Evolutionary conservation across 2,888 invertebrate species (phyloP), one percentile per base, ranked within the genome.

Genomic region (Pollenia amentaria): DNA sequence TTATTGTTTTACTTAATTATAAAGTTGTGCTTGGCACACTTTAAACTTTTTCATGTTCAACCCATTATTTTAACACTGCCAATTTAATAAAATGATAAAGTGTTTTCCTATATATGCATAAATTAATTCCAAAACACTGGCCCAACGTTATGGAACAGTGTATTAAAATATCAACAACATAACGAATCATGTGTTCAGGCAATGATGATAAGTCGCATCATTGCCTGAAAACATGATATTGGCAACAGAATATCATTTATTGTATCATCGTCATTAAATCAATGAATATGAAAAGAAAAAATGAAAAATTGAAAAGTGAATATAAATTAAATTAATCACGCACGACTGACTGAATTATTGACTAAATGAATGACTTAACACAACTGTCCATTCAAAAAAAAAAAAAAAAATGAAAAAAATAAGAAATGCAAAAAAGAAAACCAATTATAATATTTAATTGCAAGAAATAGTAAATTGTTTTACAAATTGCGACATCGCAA

Each of bases 261-360:
- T 44, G 16, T 48, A 82, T 55, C 42, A 42, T 60, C 57, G 64
- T 64, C 18, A 51, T 51, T 21, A 42, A 44, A 77, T 53, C 67
- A 72, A 21, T 53, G 75, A 57, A 70, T 57, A 65, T 76, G 21
- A 29, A 18, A 16, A 21, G 64, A 77, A 69, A 76, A 82, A 76
- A 80, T 86, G 46, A 77, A 87, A 80, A 80, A 87, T 78, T 77
- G 79, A 84, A 80, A 87, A 80, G 65, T 87, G 75, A 80, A 76
- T 60, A 53, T 40, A 72, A 84, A 87, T 87, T 84, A 84, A 87
- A 80, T 87, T 80, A 84, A 84, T 72, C 84, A 87, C 84, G 87
- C 76, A 83, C 55, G 80, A 80, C 76, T 80, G 73, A 44, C 12
- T 75, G 60, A 75, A 55, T 29, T 29, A 29, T 53, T 73, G 51